Base-by-base conservation (phyloP, 2,797 vertebrate genomes). In the Thamnophis elegans region DNA sequence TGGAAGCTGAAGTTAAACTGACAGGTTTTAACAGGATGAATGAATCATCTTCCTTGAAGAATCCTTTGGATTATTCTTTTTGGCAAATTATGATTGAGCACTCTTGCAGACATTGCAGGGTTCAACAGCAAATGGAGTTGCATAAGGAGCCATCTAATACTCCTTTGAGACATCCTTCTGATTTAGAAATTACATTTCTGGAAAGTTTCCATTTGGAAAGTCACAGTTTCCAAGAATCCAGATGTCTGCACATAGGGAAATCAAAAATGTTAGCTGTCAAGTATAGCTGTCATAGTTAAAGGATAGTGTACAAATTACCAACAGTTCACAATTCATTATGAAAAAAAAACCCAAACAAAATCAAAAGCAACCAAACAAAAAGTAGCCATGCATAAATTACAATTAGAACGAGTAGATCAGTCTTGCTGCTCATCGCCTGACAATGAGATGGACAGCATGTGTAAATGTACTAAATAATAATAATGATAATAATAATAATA, bases 1-100 rank as follows among this genome's bases (percentile, higher is more conserved):
- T 92, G 89, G 68, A 92, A 92, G 16, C 54, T 91, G 89, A 92
- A 90, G 59, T 55, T 90, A 85, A 88, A 90, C 26, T 88, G 89
- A 90, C 73, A 91, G 42, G 32, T 59, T 92, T 90, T 88, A 90
- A 47, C 58, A 92, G 20, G 11, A 68, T 68, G 54, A 88, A 92
- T 88, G 58, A 85, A 94, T 92, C 28, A 92, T 85, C 42, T 90
- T 89, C 86, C 58, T 32, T 54, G 86, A 92, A 91, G 73, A 86
- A 94, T 91, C 68, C n/a, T 28, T 86, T 68, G 36, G n/a, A 92
- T 85, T 85, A 88, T 54, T 25, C 55, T 86, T 68, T 53, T 55
- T 82, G 82, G 58, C 68, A 92, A 92, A 92, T 86, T 90, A 90
- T 92, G 54, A 90, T 58, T n/a, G 87, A 89, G 7, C 18, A 51